A percentile compares a stretch with the other conserved stretches of the same genome.
Evolutionary conservation across 2,797 vertebrate genomes (phyloP).

Genomic region (Allobates femoralis): DNA sequence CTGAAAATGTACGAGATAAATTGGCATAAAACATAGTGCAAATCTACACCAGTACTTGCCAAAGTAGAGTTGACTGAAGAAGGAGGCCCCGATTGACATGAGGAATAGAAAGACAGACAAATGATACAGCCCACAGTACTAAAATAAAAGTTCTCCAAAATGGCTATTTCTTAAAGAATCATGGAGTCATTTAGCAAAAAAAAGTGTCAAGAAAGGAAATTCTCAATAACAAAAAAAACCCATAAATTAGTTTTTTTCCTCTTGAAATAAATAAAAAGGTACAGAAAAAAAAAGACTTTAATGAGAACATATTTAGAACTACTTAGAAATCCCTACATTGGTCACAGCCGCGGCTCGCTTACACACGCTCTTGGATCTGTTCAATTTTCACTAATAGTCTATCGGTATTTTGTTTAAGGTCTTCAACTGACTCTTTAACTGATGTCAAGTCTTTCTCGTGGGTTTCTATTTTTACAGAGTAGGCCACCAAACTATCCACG

Average conservation of each 20-base stretch:
- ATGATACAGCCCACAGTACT: no score
- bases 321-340: slow-evolving; percentile 37
- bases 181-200: no score
- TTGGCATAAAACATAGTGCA: no score
- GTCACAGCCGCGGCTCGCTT: slow-evolving; percentile 57
- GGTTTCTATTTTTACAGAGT: slow-evolving; percentile 83
- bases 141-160: no score
- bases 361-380: slow-evolving; percentile 74
- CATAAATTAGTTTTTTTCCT: not conserved
- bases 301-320: slow-evolving; percentile 44
- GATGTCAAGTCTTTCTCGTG: slow-evolving; percentile 80
- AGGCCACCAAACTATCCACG: slow-evolving; percentile 78
- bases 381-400: slow-evolving; percentile 77
- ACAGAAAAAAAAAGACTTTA: slow-evolving; percentile 48
- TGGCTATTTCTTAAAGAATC: no score
- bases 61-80: no score
- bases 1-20: no score
- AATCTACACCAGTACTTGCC: no score
- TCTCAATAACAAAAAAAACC: not conserved
- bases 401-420: slow-evolving; percentile 79
- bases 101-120: no score
- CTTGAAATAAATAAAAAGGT: slow-evolving; percentile 3
- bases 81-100: no score
- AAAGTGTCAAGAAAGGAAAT: no score
- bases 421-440: slow-evolving; percentile 78